Percentiles rank a stretch among this genome's conserved stretches.
These are phyloP conservation scores for Ridgeia piscesae DNA, from an alignment of 1,140 invertebrate species.

Conservation along the genomic window DNA sequence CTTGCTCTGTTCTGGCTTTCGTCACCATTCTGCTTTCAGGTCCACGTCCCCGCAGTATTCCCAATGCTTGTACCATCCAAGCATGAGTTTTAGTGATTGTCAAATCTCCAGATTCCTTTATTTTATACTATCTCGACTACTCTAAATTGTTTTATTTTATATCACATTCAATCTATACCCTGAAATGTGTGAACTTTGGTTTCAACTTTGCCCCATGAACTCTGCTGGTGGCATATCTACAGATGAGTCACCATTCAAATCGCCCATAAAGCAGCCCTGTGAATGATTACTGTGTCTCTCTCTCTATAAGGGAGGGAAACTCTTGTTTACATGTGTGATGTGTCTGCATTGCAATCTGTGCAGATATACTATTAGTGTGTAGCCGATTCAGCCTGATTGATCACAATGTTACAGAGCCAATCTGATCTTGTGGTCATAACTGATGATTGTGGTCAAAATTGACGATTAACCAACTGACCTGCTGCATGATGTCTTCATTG, in stretches of 20 bases:
- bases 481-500: not conserved
- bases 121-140: not conserved
- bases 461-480: not conserved
- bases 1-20: not conserved
- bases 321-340: not conserved
- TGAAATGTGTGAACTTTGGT: not conserved
- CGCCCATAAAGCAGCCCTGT: not conserved
- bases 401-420: not conserved
- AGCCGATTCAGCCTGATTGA: not conserved
- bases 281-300: not conserved
- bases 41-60: not conserved
- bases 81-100: not conserved
- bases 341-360: not conserved
- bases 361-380: not conserved
- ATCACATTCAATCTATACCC: not conserved
- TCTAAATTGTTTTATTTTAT: not conserved
- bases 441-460: not conserved
- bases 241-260: not conserved
- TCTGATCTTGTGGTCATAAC: not conserved
- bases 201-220: not conserved
- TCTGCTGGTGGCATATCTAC: not conserved
- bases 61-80: not conserved
- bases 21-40: not conserved
- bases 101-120: not conserved
- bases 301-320: not conserved